Percentiles rank a stretch among this genome's conserved stretches.
phyloP scores from a whole-genome alignment of 2,797 vertebrate genomes.

The Nannoperca australis region DNA sequence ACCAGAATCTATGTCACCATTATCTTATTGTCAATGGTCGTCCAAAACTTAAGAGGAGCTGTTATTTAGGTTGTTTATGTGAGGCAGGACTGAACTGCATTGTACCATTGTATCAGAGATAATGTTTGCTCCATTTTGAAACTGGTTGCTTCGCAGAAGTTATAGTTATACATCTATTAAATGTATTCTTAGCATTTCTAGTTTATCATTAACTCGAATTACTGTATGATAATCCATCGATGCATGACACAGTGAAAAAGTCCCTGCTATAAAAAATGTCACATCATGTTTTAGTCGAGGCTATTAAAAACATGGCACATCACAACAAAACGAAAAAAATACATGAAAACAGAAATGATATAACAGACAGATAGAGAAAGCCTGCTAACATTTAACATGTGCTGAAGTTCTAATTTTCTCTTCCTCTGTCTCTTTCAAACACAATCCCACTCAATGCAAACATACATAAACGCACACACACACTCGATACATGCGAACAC shows the following conservation, averaged over 20 bases:
- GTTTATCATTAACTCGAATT: slow-evolving; percentile 67
- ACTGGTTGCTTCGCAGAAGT: neutral
- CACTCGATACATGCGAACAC: neutral
- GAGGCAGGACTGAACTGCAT: neutral
- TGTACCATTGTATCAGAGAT: neutral
- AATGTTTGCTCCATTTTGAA: neutral
- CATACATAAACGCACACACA: neutral
- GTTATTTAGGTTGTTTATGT: neutral
- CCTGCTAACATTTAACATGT: neutral
- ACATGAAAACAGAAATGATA: neutral
- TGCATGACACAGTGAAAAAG: slow-evolving; percentile 17
- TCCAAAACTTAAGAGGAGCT: neutral
- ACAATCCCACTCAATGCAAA: slow-evolving; percentile 11
- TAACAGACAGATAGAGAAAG: neutral
- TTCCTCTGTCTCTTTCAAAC: neutral
- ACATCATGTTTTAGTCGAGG: neutral
- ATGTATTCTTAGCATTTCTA: slow-evolving; percentile 26
- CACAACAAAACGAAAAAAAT: neutral
- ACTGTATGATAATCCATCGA: slow-evolving; percentile 4
- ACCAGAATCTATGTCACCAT: neutral
- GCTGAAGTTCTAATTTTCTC: neutral
- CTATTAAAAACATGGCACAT: slow-evolving; percentile 29
- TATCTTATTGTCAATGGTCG: neutral
- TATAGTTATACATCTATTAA: slow-evolving; percentile 17
- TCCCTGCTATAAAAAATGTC: slow-evolving; percentile 24